Conservation (phyloP, 1,140 invertebrate genomes). For the Condylostylus longicornis region DNA sequence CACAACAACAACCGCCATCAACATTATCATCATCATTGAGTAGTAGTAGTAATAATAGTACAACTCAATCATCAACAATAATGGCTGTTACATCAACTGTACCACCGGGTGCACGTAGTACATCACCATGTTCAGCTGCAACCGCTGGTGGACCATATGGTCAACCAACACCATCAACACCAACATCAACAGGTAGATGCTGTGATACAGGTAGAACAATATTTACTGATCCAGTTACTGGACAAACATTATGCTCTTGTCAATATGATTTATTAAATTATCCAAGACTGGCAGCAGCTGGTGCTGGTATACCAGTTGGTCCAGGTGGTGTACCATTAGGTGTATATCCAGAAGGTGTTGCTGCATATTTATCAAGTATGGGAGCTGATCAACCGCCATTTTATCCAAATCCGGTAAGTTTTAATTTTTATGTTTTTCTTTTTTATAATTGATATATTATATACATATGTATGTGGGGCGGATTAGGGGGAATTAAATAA, state of each 20-base stretch:
- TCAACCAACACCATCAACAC: slow-evolving; percentile 18
- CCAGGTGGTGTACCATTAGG: slow-evolving; percentile 43
- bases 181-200: slow-evolving; percentile 44
- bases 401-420: slow-evolving; percentile 64
- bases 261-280: slow-evolving; percentile 71
- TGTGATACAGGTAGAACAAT: slow-evolving; percentile 84
- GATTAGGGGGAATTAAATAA: too few relatives aligned
- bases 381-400: slow-evolving; percentile 67
- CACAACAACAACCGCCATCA: too few relatives aligned
- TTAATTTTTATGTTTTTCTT: too few relatives aligned
- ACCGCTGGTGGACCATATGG: slow-evolving; percentile 26
- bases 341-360: slow-evolving; percentile 53
- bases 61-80: slow-evolving; percentile 6
- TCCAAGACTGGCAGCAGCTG: slow-evolving; percentile 55
- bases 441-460: too few relatives aligned
- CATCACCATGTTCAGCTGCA: slow-evolving; percentile 33
- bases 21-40: too few relatives aligned
- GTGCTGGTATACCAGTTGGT: slow-evolving; percentile 33
- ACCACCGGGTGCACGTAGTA: slow-evolving; percentile 36
- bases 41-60: too few relatives aligned
- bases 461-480: too few relatives aligned
- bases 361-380: slow-evolving; percentile 64
- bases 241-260: slow-evolving; percentile 84
- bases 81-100: slow-evolving; percentile 32
- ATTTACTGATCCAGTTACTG: slow-evolving; percentile 81